Conservation (phyloP, 2,113 vertebrate genomes). For the Ammodramus savannarum region DNA sequence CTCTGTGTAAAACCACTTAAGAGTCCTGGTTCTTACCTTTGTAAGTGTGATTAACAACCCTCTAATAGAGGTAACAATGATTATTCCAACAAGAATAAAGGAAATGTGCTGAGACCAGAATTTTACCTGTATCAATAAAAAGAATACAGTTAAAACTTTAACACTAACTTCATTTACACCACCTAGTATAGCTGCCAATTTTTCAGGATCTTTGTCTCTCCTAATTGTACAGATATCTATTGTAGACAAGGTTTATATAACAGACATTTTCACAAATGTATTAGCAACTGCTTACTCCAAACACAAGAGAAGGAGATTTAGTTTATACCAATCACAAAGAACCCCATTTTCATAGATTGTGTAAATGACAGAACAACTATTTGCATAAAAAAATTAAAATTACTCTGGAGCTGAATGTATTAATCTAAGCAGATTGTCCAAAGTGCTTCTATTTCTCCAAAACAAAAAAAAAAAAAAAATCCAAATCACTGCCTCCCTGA, state of each 20-base stretch:
- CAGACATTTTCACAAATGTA: not conserved
- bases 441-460: not conserved
- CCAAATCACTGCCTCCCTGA: not conserved
- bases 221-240: not conserved
- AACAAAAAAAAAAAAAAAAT: not conserved
- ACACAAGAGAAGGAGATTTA: not conserved
- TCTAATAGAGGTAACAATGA: conserved; percentile 96
- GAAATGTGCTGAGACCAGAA: conserved; percentile 99
- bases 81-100: conserved; percentile 98
- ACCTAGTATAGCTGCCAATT: not conserved
- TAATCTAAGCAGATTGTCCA: not conserved
- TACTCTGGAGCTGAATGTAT: not conserved
- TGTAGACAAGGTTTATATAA: not conserved
- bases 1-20: not conserved
- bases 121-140: conserved; percentile 83
- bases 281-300: not conserved
- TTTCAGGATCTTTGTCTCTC: not conserved
- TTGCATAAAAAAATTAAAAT: not conserved
- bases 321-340: not conserved
- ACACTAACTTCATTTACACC: not conserved
- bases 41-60: conserved; percentile 96
- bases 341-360: not conserved
- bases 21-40: conserved; percentile 79
- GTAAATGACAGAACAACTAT: not conserved
- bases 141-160: not conserved